phyloP scores from a whole-genome alignment of 2,888 invertebrate genomes.

The Pseudoips prasinana region DNA sequence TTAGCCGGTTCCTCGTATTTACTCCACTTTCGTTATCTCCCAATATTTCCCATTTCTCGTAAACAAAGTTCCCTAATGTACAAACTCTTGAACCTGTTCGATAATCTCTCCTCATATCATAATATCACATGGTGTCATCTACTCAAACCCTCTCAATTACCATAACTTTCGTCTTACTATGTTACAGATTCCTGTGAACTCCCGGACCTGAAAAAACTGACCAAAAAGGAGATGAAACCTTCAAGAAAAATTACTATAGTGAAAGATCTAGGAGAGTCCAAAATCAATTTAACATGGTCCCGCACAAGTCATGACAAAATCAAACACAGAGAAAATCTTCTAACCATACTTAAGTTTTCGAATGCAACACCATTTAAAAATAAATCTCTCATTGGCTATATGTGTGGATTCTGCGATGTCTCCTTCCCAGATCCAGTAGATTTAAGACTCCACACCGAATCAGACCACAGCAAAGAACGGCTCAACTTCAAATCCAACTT shows the following conservation, averaged over 20 bases:
- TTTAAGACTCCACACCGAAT: constrained; percentile 44
- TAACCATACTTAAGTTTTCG: constrained; percentile 54
- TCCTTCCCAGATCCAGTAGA: constrained; percentile 58
- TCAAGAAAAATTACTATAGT: constrained; percentile 32
- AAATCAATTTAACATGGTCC: constrained; percentile 44
- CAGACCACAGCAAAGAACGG: constrained; percentile 45
- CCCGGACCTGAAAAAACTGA: constrained; percentile 25
- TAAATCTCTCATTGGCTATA: constrained; percentile 54
- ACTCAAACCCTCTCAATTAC: too few relatives aligned
- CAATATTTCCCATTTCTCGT: too few relatives aligned
- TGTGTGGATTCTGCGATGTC: constrained; percentile 58
- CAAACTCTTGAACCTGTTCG: too few relatives aligned
- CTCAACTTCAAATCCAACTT: constrained; percentile 46
- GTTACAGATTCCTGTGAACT: constrained; percentile 45
- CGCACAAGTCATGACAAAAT: constrained; percentile 37
- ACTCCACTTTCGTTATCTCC: too few relatives aligned
- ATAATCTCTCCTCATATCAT: too few relatives aligned
- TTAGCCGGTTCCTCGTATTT: too few relatives aligned
- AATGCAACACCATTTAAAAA: constrained; percentile 63
- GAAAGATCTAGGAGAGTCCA: constrained; percentile 24
- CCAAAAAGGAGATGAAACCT: constrained; percentile 21
- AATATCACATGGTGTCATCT: too few relatives aligned
- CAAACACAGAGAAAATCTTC: constrained; percentile 59
- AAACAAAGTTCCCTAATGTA: too few relatives aligned
- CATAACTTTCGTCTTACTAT: too few relatives aligned